These are phyloP conservation scores for Camponotus floridanus DNA, from an alignment of 1,140 invertebrate species.

Conservation along the genomic window DNA sequence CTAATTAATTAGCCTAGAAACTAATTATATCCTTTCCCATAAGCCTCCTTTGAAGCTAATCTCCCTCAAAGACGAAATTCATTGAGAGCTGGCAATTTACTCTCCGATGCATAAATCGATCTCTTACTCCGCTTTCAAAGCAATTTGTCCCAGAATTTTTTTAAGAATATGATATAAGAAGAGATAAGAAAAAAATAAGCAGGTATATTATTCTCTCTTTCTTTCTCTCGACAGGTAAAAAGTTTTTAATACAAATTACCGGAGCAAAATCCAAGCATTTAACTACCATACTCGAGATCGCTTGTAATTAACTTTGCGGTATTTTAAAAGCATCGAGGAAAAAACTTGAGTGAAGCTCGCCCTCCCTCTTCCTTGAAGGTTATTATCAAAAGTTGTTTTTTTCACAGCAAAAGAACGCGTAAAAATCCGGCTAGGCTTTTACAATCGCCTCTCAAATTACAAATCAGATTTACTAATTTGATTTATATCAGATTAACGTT, in stretches of 20 bases:
- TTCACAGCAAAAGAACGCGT: neutral
- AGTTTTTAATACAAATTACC: slow-evolving; percentile 13
- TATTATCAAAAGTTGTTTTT: slow-evolving; percentile 39
- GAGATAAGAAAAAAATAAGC: neutral
- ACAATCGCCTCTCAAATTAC: slow-evolving; percentile 29
- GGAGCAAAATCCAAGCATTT: slow-evolving; percentile 21
- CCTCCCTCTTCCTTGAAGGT: neutral
- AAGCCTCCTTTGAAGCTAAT: slow-evolving; percentile 59
- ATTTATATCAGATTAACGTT: slow-evolving; percentile 55
- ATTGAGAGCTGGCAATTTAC: slow-evolving; percentile 25
- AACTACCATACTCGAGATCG: slow-evolving; percentile 34
- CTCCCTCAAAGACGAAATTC: slow-evolving; percentile 41
- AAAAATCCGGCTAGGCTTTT: slow-evolving; percentile 54
- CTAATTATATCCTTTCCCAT: slow-evolving; percentile 50
- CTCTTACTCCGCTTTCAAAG: neutral
- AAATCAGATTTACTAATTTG: slow-evolving; percentile 16
- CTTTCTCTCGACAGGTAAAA: neutral
- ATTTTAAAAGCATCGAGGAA: slow-evolving; percentile 65
- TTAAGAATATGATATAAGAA: neutral
- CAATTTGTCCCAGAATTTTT: slow-evolving; percentile 10
- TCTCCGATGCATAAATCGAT: slow-evolving; percentile 19
- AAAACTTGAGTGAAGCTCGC: neutral
- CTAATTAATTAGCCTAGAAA: slow-evolving; percentile 53
- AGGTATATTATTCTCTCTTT: slow-evolving; percentile 26
- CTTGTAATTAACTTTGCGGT: slow-evolving; percentile 61